Evolutionary conservation across 2,888 invertebrate genomes (phyloP).

Genomic region (Frankliniella fusca): DNA sequence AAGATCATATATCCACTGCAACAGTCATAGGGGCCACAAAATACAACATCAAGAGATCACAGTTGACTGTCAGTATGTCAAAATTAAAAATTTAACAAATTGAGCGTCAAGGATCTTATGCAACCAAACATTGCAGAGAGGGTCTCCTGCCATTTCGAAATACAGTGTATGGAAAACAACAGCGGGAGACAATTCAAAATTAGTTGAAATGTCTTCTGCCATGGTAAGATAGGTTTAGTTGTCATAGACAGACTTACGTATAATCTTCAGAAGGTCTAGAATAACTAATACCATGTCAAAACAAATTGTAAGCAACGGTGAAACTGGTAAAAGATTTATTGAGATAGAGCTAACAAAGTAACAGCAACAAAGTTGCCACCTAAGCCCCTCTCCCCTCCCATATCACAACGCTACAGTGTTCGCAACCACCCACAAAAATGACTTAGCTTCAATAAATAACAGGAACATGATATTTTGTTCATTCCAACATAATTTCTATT

Average conservation of each 20-base stretch:
- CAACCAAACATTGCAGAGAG: neutral
- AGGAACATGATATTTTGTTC: constrained; percentile 35
- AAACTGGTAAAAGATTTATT: constrained; percentile 35
- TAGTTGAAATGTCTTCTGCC: neutral
- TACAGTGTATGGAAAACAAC: neutral
- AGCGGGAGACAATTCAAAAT: constrained; percentile 3
- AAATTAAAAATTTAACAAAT: constrained; percentile 13
- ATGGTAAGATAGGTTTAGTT: constrained; percentile 5
- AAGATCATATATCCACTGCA: neutral
- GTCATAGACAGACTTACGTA: neutral
- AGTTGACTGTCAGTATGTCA: constrained; percentile 7
- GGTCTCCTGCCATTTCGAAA: neutral
- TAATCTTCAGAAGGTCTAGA: neutral
- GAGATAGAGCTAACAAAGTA: constrained; percentile 36
- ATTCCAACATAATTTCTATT: constrained; percentile 33
- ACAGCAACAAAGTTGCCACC: constrained; percentile 33
- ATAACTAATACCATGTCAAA: constrained; percentile 2
- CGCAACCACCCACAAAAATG: constrained; percentile 34
- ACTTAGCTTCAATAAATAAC: constrained; percentile 36
- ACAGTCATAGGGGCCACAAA: neutral
- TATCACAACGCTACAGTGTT: constrained; percentile 30
- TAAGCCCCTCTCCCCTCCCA: constrained; percentile 15
- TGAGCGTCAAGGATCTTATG: constrained; percentile 5
- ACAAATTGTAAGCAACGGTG: constrained; percentile 30
- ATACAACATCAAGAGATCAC: neutral